Percentiles rank a stretch among this genome's conserved stretches.
Conservation (phyloP, 2,797 vertebrate genomes). For the Helicolenus hilgendorfi region DNA sequence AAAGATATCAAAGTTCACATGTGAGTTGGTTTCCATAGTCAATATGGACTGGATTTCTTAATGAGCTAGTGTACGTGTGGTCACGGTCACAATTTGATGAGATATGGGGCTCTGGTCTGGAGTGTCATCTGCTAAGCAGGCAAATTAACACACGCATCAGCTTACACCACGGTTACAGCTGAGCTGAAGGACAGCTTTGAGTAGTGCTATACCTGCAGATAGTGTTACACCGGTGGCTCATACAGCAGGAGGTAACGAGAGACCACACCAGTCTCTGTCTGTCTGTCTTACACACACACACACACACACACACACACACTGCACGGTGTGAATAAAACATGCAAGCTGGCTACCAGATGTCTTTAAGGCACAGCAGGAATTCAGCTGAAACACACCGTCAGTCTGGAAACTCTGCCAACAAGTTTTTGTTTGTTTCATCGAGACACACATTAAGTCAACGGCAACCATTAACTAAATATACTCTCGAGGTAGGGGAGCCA, state of each 20-base stretch:
- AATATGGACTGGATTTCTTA: background rate
- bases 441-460: background rate
- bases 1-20: background rate
- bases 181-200: slow-evolving; percentile 12
- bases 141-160: slow-evolving; percentile 1
- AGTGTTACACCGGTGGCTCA: slow-evolving; percentile 58
- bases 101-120: background rate
- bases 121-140: slow-evolving; percentile 35
- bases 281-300: background rate
- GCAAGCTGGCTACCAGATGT: slow-evolving; percentile 55
- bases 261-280: background rate
- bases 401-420: background rate
- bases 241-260: slow-evolving; percentile 69
- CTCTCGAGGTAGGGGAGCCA: too few species aligned
- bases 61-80: background rate
- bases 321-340: slow-evolving; percentile 74
- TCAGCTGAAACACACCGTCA: background rate
- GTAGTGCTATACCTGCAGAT: slow-evolving; percentile 50
- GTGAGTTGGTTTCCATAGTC: background rate
- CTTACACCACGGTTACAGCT: slow-evolving; percentile 22
- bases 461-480: too few species aligned
- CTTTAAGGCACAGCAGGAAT: slow-evolving; percentile 6
- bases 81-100: background rate
- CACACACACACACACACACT: slow-evolving; percentile 32
- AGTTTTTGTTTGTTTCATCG: background rate